phyloP scores from a whole-genome alignment of 2,797 vertebrate genomes.

The Eleutherodactylus coqui region DNA sequence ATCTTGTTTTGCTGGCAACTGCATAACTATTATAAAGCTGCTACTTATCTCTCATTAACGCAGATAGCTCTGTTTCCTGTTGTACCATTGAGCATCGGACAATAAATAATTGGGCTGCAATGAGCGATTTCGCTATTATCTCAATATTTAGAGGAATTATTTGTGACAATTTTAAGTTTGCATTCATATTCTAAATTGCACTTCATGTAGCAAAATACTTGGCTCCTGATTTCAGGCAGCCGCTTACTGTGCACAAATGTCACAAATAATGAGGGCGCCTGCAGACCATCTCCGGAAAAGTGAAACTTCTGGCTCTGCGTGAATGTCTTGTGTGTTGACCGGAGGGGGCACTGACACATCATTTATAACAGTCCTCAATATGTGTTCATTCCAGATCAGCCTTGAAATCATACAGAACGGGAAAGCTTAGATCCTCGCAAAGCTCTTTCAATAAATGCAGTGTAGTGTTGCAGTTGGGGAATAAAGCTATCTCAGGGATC shows the following conservation, averaged over 20 bases:
- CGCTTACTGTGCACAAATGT: constrained; percentile 43
- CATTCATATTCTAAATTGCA: constrained; percentile 39
- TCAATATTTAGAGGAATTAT: constrained; percentile 7
- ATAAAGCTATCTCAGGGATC: constrained; percentile 41
- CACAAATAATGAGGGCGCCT: constrained; percentile 40
- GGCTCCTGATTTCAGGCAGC: constrained; percentile 39
- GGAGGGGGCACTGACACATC: constrained; percentile 58
- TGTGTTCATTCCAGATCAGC: constrained; percentile 21
- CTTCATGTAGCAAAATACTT: constrained; percentile 39
- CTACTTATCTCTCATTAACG: constrained; percentile 39
- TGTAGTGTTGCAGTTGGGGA: constrained; percentile 48
- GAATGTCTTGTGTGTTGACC: constrained; percentile 34
- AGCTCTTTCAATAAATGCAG: constrained; percentile 33
- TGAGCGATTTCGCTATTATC: constrained; percentile 32
- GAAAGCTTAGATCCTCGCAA: constrained; percentile 38
- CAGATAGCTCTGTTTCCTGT: constrained; percentile 34
- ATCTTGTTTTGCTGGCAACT: constrained; percentile 41
- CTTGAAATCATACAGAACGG: constrained; percentile 30
- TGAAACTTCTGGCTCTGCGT: constrained; percentile 11
- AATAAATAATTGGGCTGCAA: constrained; percentile 42
- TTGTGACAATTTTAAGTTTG: constrained; percentile 27
- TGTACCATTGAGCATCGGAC: constrained; percentile 8
- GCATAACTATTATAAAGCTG: constrained; percentile 2
- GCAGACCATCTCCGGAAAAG: constrained; percentile 25
- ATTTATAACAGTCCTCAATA: constrained; percentile 32